phyloP scores from a whole-genome alignment of 2,797 vertebrate genomes.

The Pachyuromys duprasi region DNA sequence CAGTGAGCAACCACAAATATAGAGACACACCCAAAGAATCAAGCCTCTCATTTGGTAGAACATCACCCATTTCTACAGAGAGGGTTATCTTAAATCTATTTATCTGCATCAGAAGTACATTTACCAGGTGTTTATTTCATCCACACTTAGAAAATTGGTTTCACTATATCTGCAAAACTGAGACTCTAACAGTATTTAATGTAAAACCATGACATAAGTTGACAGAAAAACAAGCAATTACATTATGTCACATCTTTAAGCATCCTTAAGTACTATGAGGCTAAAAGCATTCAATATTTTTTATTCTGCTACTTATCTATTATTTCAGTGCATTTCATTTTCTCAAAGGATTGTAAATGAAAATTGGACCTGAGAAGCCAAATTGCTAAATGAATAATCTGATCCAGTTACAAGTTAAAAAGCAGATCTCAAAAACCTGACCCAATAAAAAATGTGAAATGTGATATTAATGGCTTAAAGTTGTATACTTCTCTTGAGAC shows the following conservation, averaged over 20 bases:
- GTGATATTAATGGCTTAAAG: conserved; percentile 86
- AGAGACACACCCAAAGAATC: neutral
- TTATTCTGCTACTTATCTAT: conserved; percentile 81
- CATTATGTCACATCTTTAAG: conserved; percentile 68
- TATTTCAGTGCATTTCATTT: conserved; percentile 69
- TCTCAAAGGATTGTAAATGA: conserved; percentile 80
- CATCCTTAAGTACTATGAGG: conserved; percentile 72
- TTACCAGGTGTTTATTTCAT: conserved; percentile 18
- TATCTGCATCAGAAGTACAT: neutral
- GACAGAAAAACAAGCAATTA: conserved; percentile 61
- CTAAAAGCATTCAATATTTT: conserved; percentile 77
- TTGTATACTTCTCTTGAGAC: conserved; percentile 85
- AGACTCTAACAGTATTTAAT: conserved; percentile 23
- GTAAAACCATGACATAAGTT: conserved; percentile 40
- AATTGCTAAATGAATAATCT: conserved; percentile 77
- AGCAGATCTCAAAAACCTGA: conserved; percentile 80
- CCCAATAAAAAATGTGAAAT: conserved; percentile 88
- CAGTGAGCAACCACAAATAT: neutral
- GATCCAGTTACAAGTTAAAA: conserved; percentile 83
- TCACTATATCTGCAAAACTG: conserved; percentile 11
- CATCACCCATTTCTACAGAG: neutral
- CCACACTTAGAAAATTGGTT: conserved; percentile 39
- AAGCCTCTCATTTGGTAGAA: neutral
- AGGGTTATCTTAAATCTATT: neutral
- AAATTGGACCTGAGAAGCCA: conserved; percentile 84